phyloP scores from a whole-genome alignment of 2,888 invertebrate genomes.

The Volucella zonaria region DNA sequence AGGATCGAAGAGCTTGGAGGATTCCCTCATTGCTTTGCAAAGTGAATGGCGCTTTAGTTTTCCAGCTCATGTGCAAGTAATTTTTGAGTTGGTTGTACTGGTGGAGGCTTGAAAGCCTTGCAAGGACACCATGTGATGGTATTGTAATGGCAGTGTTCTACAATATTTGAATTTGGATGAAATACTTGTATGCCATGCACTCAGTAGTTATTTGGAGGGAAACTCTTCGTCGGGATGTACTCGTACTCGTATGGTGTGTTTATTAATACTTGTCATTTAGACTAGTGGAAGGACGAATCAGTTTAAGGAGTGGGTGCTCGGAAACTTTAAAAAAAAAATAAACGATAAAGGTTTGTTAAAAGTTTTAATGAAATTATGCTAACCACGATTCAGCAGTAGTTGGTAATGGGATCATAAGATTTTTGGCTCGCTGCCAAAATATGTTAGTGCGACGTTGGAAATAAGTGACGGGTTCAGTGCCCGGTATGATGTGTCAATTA shows the following conservation, averaged over 20 bases:
- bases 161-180: neutral
- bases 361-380: too few species aligned
- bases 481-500: too few species aligned
- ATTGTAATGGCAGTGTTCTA: constrained; percentile 1
- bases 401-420: too few species aligned
- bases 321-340: too few species aligned
- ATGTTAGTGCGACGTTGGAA: too few species aligned
- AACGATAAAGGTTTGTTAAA: too few species aligned
- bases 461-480: too few species aligned
- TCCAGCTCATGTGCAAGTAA: constrained; percentile 11
- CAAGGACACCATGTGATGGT: constrained; percentile 24
- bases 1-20: neutral
- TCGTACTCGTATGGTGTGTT: too few species aligned
- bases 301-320: neutral
- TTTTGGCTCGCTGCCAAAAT: too few species aligned
- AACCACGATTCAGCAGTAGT: too few species aligned
- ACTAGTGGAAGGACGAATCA: neutral
- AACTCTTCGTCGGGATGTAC: neutral
- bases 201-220: neutral
- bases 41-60: neutral
- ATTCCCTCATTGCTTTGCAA: constrained; percentile 14
- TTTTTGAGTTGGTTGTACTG: neutral
- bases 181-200: neutral
- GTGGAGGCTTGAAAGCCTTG: constrained; percentile 9
- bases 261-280: too few species aligned